Base-by-base conservation (phyloP, 2,888 invertebrate genomes). In the Ormyrus labotus region DNA sequence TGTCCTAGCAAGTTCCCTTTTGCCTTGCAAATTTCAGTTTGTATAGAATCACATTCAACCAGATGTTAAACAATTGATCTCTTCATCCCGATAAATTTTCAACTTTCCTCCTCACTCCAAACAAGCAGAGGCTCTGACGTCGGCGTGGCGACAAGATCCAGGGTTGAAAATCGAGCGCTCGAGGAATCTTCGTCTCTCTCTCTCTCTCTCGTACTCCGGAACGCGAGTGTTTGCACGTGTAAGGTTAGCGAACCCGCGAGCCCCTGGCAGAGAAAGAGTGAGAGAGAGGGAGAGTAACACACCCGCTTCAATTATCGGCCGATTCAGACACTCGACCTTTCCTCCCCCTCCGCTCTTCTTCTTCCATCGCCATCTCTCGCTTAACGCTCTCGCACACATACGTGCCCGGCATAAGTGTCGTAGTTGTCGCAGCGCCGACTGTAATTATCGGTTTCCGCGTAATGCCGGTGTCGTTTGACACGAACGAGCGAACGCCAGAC, bases 151-250 rank as follows among this genome's bases (percentile, higher is more conserved):
- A 34, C n/a, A 19, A 50, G 11, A 1, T 58, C 13, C 71, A 61
- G 51, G 51, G 81, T 76, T 48, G n/a, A 13, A 50, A 51, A 65
- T n/a, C 48, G 50, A 48, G 65, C 48, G 48, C 50, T 34, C 6
- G 60, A 60, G 34, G 60, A 60, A 60, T 60, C 11, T 50, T 48
- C 47, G 11, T n/a, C 63, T 63, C 64, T 64, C 64, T 64, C 48
- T 64, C 19, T 68, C 55, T 55, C 34, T 65, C 65, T 11, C 13
- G 13, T 13, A 51, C 65, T 68, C 53, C 51, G 4, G 8, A 34
- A 5, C 11, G 47, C 5, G 58, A 85, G 86, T 87, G 86, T 86
- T 86, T 86, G 84, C 85, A 80, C 82, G 55, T n/a, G 84, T 80
- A 83, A 83, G 84, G 84, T 85, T 84, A 83, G 81, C 84, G 83